Percentiles rank a stretch among this genome's conserved stretches.
These are phyloP conservation scores for Acromyrmex charruanus DNA, from an alignment of 1,140 invertebrate species.

Conservation along the genomic window DNA sequence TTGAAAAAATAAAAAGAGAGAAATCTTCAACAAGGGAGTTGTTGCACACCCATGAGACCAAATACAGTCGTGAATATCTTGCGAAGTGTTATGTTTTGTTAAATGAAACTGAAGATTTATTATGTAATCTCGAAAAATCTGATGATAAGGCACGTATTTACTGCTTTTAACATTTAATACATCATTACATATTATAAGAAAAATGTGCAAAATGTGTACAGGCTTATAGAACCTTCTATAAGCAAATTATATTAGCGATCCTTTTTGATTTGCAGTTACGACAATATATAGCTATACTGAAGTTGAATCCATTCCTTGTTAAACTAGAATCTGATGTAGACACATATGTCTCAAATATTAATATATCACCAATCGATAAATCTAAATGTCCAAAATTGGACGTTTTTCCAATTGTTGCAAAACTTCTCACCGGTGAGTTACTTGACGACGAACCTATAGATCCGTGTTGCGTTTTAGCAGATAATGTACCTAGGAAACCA, in stretches of 20 bases:
- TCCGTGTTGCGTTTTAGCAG: conserved; percentile 66
- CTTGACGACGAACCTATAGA: conserved; percentile 71
- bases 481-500: conserved; percentile 76
- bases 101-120: conserved; percentile 71
- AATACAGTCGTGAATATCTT: conserved; percentile 68
- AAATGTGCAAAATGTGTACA: not conserved
- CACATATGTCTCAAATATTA: conserved; percentile 62
- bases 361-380: conserved; percentile 63
- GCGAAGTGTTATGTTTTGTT: conserved; percentile 69
- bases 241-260: conserved; percentile 4
- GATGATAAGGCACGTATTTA: conserved; percentile 75
- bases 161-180: not conserved
- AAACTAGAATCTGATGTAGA: conserved; percentile 72
- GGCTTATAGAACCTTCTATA: not conserved
- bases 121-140: conserved; percentile 70
- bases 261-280: conserved; percentile 73
- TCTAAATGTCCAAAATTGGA: conserved; percentile 53
- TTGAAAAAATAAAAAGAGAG: conserved; percentile 77
- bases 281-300: conserved; percentile 74
- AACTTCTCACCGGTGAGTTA: conserved; percentile 78
- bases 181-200: not conserved
- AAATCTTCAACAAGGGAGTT: conserved; percentile 65
- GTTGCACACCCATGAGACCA: conserved; percentile 63
- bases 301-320: conserved; percentile 71
- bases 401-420: conserved; percentile 69